Base-by-base conservation (phyloP, 35 echinoderm and acorn worm genomes). In the Heliocidaris erythrogramma region DNA sequence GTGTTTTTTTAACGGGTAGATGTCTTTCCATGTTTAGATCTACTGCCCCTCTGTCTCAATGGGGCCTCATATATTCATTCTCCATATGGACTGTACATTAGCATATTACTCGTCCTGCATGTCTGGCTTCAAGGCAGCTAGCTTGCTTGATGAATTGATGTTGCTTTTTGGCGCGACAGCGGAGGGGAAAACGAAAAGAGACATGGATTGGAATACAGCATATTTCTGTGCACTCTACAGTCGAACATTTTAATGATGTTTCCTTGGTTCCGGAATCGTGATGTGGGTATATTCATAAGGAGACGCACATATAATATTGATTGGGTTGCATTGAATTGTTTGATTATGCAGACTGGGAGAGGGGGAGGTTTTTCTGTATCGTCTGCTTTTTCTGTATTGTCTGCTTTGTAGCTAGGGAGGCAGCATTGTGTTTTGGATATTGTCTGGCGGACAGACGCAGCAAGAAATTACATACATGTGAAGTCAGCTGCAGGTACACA, bases 21-120 rank as follows among this genome's bases (percentile, higher is more conserved):
- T 78, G 65, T 27, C 65, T 27, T 78, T n/a, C 65, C 27, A 56
- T 56, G 52, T 10, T 56, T 13, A 8, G 5, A 56, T 12, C 10
- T 56, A 56, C 52, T n/a, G 21, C 65, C 7, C 27, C 65, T 78
- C 65, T 78, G 18, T 78, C 27, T 21, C 65, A 27, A 17, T 27
- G 21, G n/a, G 65, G 65, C 17, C 65, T 78, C 65, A 78, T 78
- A n/a, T n/a, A 78, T 78, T 78, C 27, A 78, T n/a, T 78, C 65
- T 78, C 65, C 65, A 78, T 78, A 78, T 78, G 65, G 65, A n/a
- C 65, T 78, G 65, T 78, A 78, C 65, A 78, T 78, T 78, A 42
- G 35, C 35, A 42, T 42, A 42, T 42, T 42, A 42, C 35, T 42
- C 14, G 65, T 78, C 27, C 65, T 78, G 65, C 65, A 78, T 78